Percentiles rank a stretch among this genome's conserved stretches.
Conservation (phyloP, 2,113 vertebrate species). For the Hippocampus zosterae region DNA sequence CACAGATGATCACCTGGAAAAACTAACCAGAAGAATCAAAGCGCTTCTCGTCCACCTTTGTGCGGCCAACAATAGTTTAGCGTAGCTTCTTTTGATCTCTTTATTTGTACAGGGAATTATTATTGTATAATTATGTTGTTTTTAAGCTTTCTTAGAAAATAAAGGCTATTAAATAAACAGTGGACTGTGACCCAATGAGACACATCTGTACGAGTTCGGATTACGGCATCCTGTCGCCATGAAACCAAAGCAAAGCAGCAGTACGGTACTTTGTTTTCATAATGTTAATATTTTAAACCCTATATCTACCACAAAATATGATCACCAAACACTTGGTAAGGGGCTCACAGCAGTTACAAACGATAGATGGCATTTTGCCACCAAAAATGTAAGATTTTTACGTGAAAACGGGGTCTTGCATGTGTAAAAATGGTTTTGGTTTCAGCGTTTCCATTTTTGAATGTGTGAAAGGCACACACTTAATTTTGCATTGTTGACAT, state of each 20-base stretch:
- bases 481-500: not conserved
- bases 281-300: no score
- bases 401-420: not conserved
- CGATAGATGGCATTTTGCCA: no score
- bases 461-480: not conserved
- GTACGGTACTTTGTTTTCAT: not conserved
- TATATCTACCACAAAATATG: no score
- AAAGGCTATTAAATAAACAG: not conserved
- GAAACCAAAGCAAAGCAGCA: not conserved
- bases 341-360: no score
- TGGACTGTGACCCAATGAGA: not conserved
- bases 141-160: not conserved
- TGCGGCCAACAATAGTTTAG: not conserved
- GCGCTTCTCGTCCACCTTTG: constrained; percentile 41
- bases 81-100: not conserved
- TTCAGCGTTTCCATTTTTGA: not conserved
- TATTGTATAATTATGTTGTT: not conserved
- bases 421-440: not conserved
- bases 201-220: not conserved
- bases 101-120: not conserved
- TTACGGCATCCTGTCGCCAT: not conserved
- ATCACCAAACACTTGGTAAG: no score
- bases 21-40: constrained; percentile 40
- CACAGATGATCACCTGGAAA: constrained; percentile 61
- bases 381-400: no score